Percentiles rank a stretch among this genome's conserved stretches.
phyloP scores from a whole-genome alignment of 2,797 vertebrate genomes.

The Xenentodon cancila region DNA sequence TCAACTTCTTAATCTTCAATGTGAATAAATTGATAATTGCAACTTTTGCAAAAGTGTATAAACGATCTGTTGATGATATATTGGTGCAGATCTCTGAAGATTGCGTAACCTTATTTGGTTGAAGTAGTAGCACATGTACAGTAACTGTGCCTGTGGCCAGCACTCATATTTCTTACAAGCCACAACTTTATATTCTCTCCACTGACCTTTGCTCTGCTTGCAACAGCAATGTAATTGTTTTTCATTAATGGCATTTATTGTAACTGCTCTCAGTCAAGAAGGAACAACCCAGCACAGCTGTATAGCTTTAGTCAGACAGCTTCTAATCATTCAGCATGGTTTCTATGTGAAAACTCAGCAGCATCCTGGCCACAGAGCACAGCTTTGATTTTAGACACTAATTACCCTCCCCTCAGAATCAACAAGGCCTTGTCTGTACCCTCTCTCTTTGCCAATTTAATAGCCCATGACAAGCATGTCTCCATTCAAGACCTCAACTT shows the following conservation, averaged over 20 bases:
- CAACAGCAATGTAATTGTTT: slow-evolving; percentile 13
- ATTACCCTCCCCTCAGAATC: slow-evolving; percentile 56
- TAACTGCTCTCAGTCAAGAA: slow-evolving; percentile 25
- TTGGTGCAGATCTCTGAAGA: too few species aligned
- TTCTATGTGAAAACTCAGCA: slow-evolving; percentile 46
- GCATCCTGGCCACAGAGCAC: slow-evolving; percentile 45
- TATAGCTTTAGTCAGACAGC: slow-evolving; percentile 33
- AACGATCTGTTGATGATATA: too few species aligned
- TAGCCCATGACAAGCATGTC: slow-evolving; percentile 70
- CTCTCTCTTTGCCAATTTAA: slow-evolving; percentile 51
- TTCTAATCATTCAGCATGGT: slow-evolving; percentile 38
- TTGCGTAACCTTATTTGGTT: too few species aligned
- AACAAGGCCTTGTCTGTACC: slow-evolving; percentile 70
- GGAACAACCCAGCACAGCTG: slow-evolving; percentile 22
- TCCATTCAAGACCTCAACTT: slow-evolving; percentile 60
- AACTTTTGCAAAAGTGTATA: too few species aligned
- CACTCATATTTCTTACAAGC: too few species aligned
- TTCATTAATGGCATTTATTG: slow-evolving; percentile 8
- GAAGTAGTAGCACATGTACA: too few species aligned
- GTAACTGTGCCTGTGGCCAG: too few species aligned
- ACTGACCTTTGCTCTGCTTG: slow-evolving; percentile 20
- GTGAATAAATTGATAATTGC: too few species aligned
- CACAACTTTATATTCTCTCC: not conserved
- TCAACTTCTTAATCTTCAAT: too few species aligned
- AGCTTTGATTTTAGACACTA: slow-evolving; percentile 72